A percentile compares a stretch with the other conserved stretches of the same genome.
Conservation (phyloP, 2,113 vertebrate genomes). For the Nycticryphes semicollaris region DNA sequence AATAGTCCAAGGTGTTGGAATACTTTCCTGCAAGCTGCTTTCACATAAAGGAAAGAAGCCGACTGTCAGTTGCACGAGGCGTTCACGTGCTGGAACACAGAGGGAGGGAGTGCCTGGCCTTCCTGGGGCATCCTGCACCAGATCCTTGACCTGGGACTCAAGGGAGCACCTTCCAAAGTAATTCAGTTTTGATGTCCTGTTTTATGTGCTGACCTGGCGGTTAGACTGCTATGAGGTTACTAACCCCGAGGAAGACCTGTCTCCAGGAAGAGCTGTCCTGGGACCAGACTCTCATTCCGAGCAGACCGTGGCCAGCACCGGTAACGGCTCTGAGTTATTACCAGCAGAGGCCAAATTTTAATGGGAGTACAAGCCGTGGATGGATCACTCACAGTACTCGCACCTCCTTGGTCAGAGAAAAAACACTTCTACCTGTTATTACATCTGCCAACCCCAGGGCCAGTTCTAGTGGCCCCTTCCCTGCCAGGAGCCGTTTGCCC, state of each 20-base stretch:
- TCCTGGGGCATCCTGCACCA: not conserved
- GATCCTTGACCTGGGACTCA: not conserved
- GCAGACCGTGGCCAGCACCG: not conserved
- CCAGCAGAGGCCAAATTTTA: not conserved
- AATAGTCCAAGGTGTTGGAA: not conserved
- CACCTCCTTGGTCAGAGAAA: not conserved
- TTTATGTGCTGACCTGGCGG: not conserved
- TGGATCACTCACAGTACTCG: not conserved
- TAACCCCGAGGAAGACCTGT: not conserved
- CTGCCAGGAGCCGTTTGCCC: not conserved
- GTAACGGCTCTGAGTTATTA: not conserved
- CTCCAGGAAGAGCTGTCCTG: not conserved
- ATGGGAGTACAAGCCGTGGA: accelerated
- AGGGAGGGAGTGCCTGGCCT: not conserved
- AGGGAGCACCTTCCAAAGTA: not conserved
- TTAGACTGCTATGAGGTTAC: not conserved
- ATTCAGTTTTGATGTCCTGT: not conserved
- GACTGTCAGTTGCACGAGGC: not conserved
- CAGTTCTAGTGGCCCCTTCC: not conserved
- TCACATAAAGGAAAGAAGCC: not conserved
- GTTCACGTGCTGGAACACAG: not conserved
- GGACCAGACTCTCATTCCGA: not conserved
- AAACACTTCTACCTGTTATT: not conserved
- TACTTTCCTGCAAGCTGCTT: not conserved
- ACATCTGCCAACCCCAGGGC: not conserved